A percentile compares a stretch with the other conserved stretches of the same genome.
Evolutionary conservation across 37 sponge, comb jelly and placozoan genomes (phyloP).

Genomic region (Cladorhizidae sp.): DNA sequence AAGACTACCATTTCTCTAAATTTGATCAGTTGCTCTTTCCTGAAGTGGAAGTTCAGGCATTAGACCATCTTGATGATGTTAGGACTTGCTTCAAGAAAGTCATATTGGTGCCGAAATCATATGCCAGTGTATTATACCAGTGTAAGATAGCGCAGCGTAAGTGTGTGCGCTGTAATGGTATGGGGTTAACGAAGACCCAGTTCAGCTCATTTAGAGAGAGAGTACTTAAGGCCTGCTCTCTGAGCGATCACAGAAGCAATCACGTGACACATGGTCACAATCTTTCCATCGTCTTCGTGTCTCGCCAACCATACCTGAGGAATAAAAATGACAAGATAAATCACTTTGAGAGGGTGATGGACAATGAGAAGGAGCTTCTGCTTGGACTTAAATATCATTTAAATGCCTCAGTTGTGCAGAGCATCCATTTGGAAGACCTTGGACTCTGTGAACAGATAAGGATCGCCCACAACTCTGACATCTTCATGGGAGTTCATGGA

Average conservation of each 20-base stretch:
- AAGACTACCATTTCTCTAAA: constrained; percentile 45
- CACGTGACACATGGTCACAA: not conserved
- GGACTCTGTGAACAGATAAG: constrained; percentile 63
- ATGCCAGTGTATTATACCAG: constrained; percentile 41
- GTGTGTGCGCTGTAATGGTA: constrained; percentile 55
- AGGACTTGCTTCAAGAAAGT: constrained; percentile 47
- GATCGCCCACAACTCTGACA: constrained; percentile 44
- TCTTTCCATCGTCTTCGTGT: constrained; percentile 30
- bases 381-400: constrained; percentile 19
- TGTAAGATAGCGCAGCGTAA: constrained; percentile 43
- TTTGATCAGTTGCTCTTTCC: constrained; percentile 70
- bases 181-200: constrained; percentile 20
- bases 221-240: constrained; percentile 56
- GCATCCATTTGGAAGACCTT: constrained; percentile 49
- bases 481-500: constrained; percentile 73
- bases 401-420: constrained; percentile 14
- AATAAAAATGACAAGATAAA: constrained; percentile 10
- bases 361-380: constrained; percentile 55
- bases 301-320: constrained; percentile 62
- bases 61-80: constrained; percentile 29
- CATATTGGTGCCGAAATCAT: constrained; percentile 55
- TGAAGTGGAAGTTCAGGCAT: not conserved
- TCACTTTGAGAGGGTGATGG: constrained; percentile 49
- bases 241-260: constrained; percentile 32
- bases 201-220: constrained; percentile 39